Percentiles rank a stretch among this genome's conserved stretches.
phyloP scores from a whole-genome alignment of 53 echinoderm and acorn worm species.

The Actinopyga echinites region DNA sequence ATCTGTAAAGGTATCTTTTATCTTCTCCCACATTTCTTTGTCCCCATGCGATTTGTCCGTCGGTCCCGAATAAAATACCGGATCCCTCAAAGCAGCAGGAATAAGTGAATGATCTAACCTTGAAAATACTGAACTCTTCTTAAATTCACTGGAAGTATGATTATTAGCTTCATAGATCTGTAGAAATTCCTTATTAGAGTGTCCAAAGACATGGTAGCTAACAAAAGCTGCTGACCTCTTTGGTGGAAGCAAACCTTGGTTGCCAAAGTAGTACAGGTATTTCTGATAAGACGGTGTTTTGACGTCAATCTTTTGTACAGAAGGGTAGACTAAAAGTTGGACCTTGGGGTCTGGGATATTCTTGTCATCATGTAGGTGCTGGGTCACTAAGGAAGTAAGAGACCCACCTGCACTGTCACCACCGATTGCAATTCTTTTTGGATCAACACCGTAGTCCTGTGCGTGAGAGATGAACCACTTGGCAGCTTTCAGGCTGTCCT shows the following conservation, averaged over 20 bases:
- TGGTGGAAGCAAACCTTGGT: slow-evolving; percentile 16
- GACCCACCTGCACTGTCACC: slow-evolving; percentile 86
- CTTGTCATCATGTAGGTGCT: slow-evolving; percentile 67
- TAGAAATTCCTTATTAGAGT: not conserved
- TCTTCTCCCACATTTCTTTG: not conserved
- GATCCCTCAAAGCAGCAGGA: not conserved
- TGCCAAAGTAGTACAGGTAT: not conserved
- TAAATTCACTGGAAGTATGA: slow-evolving; percentile 59
- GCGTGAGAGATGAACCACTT: slow-evolving; percentile 79
- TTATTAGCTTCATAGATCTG: slow-evolving; percentile 46
- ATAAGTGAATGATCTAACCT: not conserved
- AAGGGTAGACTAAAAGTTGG: slow-evolving; percentile 71
- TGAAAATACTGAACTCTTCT: not conserved
- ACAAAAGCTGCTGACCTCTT: not conserved
- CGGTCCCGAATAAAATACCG: slow-evolving; percentile 19
- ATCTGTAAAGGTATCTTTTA: slow-evolving; percentile 5
- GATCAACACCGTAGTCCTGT: slow-evolving; percentile 60
- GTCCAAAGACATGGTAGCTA: slow-evolving; percentile 13
- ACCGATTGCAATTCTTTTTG: slow-evolving; percentile 56
- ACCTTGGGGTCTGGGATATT: slow-evolving; percentile 57
- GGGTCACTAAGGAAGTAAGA: slow-evolving; percentile 59
- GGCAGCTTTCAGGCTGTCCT: slow-evolving; percentile 66
- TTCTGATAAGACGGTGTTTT: slow-evolving; percentile 55
- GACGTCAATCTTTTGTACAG: slow-evolving; percentile 62
- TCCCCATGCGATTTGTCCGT: slow-evolving; percentile 11